A percentile compares a stretch with the other conserved stretches of the same genome.
Conservation (phyloP, 2,113 vertebrate species). For the Tiliqua scincoides region DNA sequence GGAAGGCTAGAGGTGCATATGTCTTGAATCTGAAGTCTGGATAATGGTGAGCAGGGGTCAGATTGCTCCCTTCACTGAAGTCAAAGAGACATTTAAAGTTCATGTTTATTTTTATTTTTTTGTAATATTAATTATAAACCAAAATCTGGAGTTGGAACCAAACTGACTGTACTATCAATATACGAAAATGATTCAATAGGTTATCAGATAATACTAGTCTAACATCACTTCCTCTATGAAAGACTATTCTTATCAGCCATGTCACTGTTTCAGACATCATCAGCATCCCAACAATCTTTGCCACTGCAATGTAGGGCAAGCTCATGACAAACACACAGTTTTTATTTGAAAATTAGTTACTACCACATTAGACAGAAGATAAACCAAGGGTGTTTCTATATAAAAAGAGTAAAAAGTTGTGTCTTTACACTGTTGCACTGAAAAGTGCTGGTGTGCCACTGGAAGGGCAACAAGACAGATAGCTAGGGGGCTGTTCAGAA, state of each 20-base stretch:
- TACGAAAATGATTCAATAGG: neutral
- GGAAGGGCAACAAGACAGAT: neutral
- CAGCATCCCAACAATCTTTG: neutral
- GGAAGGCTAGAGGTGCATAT: slow-evolving; percentile 95
- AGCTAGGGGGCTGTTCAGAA: neutral
- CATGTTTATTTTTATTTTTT: neutral
- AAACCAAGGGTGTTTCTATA: neutral
- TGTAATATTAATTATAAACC: too few relatives aligned
- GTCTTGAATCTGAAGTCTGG: slow-evolving; percentile 99
- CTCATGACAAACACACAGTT: neutral
- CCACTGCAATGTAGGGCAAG: neutral
- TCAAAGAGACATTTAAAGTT: slow-evolving; percentile 41
- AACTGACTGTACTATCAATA: neutral
- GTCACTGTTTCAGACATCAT: neutral
- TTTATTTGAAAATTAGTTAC: neutral
- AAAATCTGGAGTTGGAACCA: neutral
- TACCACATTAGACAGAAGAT: neutral
- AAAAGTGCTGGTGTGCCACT: neutral
- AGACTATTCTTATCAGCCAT: neutral
- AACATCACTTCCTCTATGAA: neutral
- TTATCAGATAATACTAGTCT: neutral
- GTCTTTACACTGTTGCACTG: neutral
- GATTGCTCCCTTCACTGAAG: slow-evolving; percentile 94
- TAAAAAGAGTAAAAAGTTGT: neutral
- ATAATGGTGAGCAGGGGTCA: slow-evolving; percentile 96